Evolutionary conservation across 37 sponge, comb jelly and placozoan species (phyloP).

Genomic region (Geodia barretti): DNA sequence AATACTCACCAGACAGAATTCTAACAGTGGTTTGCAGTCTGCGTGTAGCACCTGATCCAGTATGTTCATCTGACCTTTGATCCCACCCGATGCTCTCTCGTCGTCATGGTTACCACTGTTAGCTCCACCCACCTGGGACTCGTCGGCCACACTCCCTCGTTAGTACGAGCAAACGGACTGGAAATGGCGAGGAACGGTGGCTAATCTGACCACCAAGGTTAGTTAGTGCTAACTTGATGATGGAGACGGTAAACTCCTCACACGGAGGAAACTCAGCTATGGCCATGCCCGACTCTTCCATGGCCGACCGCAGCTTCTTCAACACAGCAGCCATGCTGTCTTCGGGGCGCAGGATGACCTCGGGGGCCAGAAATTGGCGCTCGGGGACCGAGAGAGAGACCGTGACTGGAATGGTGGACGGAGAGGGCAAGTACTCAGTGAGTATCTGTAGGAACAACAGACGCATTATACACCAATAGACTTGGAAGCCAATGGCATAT

Average conservation of each 20-base stretch:
- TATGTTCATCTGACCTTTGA: constrained; percentile 21
- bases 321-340: constrained; percentile 61
- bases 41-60: constrained; percentile 40
- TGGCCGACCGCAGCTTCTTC: constrained; percentile 33
- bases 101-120: not conserved
- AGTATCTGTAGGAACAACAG: constrained; percentile 58
- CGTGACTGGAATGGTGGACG: constrained; percentile 60
- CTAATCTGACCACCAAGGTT: not conserved
- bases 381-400: constrained; percentile 49
- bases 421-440: constrained; percentile 50
- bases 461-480: too few relatives aligned
- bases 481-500: too few relatives aligned
- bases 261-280: constrained; percentile 48
- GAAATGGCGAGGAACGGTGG: not conserved
- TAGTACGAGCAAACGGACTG: constrained; percentile 42
- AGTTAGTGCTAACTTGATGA: constrained; percentile 24
- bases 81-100: not conserved
- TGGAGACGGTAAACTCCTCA: constrained; percentile 50
- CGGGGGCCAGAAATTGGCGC: constrained; percentile 33
- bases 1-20: constrained; percentile 49
- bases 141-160: constrained; percentile 1
- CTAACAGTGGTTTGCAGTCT: constrained; percentile 58
- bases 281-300: constrained; percentile 44
- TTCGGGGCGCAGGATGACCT: constrained; percentile 46
- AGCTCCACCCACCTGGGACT: not conserved